Evolutionary conservation across 2,888 invertebrate genomes (phyloP).

Genomic region (Linnaemya vulpina): DNA sequence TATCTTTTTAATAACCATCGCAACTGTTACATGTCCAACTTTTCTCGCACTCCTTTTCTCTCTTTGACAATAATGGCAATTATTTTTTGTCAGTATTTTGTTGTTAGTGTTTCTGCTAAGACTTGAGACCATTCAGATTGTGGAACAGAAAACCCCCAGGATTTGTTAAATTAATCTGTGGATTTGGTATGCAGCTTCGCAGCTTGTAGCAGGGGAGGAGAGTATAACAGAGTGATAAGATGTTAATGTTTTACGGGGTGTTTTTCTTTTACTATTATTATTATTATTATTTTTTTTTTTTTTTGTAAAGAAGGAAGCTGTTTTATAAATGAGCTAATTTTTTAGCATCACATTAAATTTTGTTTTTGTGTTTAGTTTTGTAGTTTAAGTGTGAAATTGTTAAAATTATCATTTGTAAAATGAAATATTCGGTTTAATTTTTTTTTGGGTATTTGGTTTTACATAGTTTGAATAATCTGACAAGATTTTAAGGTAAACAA

Average conservation of each 20-base stretch:
- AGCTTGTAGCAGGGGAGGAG: neutral
- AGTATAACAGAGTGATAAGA: constrained; percentile 33
- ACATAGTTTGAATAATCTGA: neutral
- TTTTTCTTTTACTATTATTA: too few relatives aligned
- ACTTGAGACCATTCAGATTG: constrained; percentile 34
- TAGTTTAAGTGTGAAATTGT: constrained; percentile 40
- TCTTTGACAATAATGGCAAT: constrained; percentile 21
- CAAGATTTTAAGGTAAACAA: neutral
- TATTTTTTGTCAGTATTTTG: constrained; percentile 26
- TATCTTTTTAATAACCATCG: constrained; percentile 68
- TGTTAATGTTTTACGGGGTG: constrained; percentile 20
- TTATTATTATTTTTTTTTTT: neutral
- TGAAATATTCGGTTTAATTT: neutral
- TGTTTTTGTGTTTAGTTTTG: constrained; percentile 2
- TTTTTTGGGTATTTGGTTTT: neutral
- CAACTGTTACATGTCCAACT: constrained; percentile 60
- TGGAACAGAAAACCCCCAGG: constrained; percentile 38
- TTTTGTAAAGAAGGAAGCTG: neutral
- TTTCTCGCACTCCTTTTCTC: neutral
- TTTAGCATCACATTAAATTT: constrained; percentile 38
- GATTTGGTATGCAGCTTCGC: constrained; percentile 43
- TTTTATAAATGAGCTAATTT: constrained; percentile 59
- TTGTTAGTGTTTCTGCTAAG: constrained; percentile 16
- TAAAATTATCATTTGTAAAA: constrained; percentile 15
- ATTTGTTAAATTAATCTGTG: constrained; percentile 57